These are phyloP conservation scores for Lophius piscatorius DNA, from an alignment of 2,113 vertebrate genomes.

Conservation along the genomic window DNA sequence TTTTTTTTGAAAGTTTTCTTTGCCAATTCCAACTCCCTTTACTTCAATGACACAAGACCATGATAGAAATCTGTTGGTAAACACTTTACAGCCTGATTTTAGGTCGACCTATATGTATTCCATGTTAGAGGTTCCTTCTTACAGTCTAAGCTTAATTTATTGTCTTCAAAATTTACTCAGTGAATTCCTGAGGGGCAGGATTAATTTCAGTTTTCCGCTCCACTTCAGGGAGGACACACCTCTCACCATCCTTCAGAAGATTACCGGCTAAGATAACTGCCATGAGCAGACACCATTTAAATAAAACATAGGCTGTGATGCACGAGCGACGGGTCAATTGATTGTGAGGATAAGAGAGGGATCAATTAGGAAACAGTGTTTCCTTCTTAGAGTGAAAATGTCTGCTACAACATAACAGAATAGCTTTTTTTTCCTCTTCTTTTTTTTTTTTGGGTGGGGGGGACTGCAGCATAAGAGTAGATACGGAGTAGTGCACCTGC, in stretches of 20 bases:
- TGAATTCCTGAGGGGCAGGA: constrained; percentile 29
- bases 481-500: too few relatives aligned
- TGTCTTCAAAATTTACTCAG: constrained; percentile 12
- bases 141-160: constrained; percentile 20
- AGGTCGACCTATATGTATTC: neutral
- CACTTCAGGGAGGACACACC: constrained; percentile 16
- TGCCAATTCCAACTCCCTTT: too few relatives aligned
- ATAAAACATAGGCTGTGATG: constrained; percentile 40
- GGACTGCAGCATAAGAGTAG: too few relatives aligned
- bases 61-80: too few relatives aligned
- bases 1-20: too few relatives aligned
- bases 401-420: constrained; percentile 2
- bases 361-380: constrained; percentile 21
- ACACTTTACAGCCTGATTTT: neutral
- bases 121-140: constrained; percentile 15
- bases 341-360: constrained; percentile 10
- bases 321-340: constrained; percentile 4
- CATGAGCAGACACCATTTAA: constrained; percentile 35
- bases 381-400: constrained; percentile 10
- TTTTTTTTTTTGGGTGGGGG: too few relatives aligned
- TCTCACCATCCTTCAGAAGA: constrained; percentile 29
- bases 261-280: constrained; percentile 35
- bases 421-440: too few relatives aligned
- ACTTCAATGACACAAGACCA: too few relatives aligned
- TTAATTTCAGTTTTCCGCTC: constrained; percentile 49